phyloP scores from a whole-genome alignment of 2,888 invertebrate genomes.

The Julus scanicus region DNA sequence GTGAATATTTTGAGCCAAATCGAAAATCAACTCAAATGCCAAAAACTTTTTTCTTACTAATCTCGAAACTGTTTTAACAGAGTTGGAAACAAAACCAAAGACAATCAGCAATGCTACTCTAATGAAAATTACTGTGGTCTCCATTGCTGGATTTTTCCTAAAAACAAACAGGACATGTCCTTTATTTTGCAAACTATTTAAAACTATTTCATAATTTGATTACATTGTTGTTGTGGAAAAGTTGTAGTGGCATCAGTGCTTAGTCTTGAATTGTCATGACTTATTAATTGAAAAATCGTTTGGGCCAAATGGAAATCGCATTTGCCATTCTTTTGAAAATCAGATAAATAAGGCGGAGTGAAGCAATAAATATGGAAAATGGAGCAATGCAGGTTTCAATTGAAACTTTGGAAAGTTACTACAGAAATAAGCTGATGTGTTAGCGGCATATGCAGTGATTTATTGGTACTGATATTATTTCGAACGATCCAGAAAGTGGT shows the following conservation, averaged over 20 bases:
- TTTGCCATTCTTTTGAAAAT: background rate
- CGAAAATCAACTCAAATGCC: background rate
- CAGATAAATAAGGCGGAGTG: too few species aligned
- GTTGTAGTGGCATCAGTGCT: background rate
- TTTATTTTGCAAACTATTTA: background rate
- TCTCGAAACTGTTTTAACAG: background rate
- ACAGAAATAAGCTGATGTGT: background rate
- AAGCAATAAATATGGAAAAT: too few species aligned
- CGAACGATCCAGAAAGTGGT: too few species aligned
- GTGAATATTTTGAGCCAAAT: constrained; percentile 20
- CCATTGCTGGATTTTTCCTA: background rate
- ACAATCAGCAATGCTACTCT: constrained; percentile 14
- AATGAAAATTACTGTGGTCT: background rate
- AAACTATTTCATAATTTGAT: background rate
- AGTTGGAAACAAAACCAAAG: constrained; percentile 25
- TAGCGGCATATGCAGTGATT: background rate
- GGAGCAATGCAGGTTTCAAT: too few species aligned
- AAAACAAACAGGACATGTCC: background rate
- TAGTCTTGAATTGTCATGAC: background rate
- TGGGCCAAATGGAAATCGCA: background rate
- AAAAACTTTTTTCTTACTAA: background rate
- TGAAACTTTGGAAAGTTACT: too few species aligned
- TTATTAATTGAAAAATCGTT: background rate
- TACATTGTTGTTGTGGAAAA: background rate
- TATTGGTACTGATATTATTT: background rate